Evolutionary conservation across 2,888 invertebrate species (phyloP), one percentile per base, ranked within the genome.

Genomic region (Scotopteryx bipunctaria): DNA sequence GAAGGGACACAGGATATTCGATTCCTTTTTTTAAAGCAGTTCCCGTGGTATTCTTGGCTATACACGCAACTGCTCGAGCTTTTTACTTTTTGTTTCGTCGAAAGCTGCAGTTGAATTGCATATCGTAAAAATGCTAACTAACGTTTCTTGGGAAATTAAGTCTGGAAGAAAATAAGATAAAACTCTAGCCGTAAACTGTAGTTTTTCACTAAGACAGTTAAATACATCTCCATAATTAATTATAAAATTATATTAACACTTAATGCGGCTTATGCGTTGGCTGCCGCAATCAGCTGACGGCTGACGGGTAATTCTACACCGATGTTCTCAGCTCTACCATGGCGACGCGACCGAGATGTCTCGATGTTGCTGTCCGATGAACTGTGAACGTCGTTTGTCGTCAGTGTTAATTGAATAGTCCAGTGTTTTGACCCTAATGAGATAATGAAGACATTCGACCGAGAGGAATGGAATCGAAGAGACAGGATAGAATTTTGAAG

Each of bases 1-100:
- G 69, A 69, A 66, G 67, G 67, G 77, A 69, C 76, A 64, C 69
- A 72, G 73, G 74, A 78, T 78, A 76, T 74, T 72, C 59, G 63
- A 71, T 71, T 69, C 58, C 59, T 62, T 70, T 54, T 55, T 19
- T 17, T 41, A 44, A 49, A 6, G 32, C 25, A 6, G 25, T 37
- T 35, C 17, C 19, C 35, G 15, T 49, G 40, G 35, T 29, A 27
- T 15, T 29, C 48, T 23, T 48, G 17, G 9, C n/a, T n/a, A 21
- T 13, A 29, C 33, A 38, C 19, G 41, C 16, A 33, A 19, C 37
- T 11, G 31, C 25, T 32, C 36, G 16, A 3, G 19, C 14, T 42
- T 36, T 41, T n/a, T 6, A 0, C 35, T 45, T 45, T 45, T 23
- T 52, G 35, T 27, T 13, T 32, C 37, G 11, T 11, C 14, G 5